Evolutionary conservation across 2,888 invertebrate genomes (phyloP).

Genomic region (Ophonus ardosiacus): DNA sequence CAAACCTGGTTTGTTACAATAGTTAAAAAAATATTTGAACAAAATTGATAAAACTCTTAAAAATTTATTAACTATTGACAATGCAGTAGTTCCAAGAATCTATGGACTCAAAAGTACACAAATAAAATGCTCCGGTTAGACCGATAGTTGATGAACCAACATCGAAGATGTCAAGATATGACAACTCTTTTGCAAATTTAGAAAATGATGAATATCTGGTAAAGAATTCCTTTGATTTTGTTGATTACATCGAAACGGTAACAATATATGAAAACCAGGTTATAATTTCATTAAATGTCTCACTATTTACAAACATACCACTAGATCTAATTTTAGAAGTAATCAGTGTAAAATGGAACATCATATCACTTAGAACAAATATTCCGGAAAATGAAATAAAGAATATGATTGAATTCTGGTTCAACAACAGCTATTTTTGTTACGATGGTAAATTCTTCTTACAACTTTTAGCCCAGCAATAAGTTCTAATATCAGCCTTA

Average conservation of each 20-base stretch:
- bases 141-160: neutral
- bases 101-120: neutral
- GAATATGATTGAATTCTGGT: neutral
- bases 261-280: neutral
- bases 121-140: neutral
- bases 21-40: too few relatives aligned
- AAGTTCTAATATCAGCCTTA: neutral
- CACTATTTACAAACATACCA: neutral
- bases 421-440: neutral
- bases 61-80: neutral
- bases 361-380: neutral
- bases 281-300: neutral
- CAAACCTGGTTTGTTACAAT: too few relatives aligned
- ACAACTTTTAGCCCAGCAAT: neutral
- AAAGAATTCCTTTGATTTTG: neutral
- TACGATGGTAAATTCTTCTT: neutral
- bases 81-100: neutral
- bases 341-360: neutral
- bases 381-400: neutral
- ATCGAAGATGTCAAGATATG: neutral
- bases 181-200: neutral
- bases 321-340: neutral
- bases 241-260: neutral
- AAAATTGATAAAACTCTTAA: neutral
- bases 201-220: neutral